phyloP scores from a whole-genome alignment of 1,140 invertebrate genomes.

The Acromyrmex echinatior region DNA sequence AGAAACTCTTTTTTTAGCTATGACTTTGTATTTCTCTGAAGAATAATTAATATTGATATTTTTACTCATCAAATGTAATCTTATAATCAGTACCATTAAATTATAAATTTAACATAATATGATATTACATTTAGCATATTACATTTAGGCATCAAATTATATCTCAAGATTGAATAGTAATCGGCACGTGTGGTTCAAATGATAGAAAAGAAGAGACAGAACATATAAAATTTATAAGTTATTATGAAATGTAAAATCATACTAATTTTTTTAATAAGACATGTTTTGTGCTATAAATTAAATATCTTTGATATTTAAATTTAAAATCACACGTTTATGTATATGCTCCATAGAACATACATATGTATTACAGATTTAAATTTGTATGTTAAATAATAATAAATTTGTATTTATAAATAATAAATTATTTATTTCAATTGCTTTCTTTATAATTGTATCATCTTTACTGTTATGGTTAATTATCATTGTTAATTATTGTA shows the following conservation, averaged over 20 bases:
- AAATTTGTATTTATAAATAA: conserved; percentile 6
- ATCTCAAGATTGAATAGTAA: too few relatives aligned
- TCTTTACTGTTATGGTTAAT: neutral
- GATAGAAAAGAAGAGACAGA: too few relatives aligned
- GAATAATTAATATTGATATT: neutral
- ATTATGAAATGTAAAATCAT: too few relatives aligned
- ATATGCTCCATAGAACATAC: neutral
- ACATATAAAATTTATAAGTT: too few relatives aligned
- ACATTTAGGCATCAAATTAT: too few relatives aligned
- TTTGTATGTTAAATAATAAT: neutral
- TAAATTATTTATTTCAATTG: neutral
- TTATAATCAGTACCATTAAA: neutral
- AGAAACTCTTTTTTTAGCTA: neutral
- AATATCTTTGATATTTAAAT: neutral
- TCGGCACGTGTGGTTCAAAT: too few relatives aligned
- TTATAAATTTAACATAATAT: too few relatives aligned
- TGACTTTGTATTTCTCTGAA: neutral
- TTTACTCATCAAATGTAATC: neutral
- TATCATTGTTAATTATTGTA: neutral
- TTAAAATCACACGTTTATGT: neutral
- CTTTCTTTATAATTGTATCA: neutral
- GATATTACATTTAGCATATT: too few relatives aligned
- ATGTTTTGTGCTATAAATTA: neutral
- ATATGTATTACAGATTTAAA: neutral
- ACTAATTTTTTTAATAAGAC: too few relatives aligned